Evolutionary conservation across 2,888 invertebrate species (phyloP).

Genomic region (Drosophila emarginata): DNA sequence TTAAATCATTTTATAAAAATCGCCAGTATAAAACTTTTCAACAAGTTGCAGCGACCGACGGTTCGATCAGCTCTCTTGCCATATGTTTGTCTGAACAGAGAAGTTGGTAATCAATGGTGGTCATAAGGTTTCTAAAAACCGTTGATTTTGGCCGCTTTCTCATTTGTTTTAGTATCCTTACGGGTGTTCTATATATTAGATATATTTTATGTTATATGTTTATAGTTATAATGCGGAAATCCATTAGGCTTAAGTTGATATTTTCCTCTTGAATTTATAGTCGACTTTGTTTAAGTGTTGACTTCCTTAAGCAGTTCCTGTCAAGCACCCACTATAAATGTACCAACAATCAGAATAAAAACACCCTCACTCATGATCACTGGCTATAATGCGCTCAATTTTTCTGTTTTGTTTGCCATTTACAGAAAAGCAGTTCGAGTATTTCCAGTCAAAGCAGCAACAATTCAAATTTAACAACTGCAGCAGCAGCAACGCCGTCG

Average conservation of each 20-base stretch:
- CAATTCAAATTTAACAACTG: slow-evolving; percentile 75
- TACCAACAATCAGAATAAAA: slow-evolving; percentile 31
- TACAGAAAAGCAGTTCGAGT: slow-evolving; percentile 81
- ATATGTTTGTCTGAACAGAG: too few relatives aligned
- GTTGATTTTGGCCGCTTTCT: too few relatives aligned
- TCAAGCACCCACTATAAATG: slow-evolving; percentile 52
- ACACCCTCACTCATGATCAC: slow-evolving; percentile 41
- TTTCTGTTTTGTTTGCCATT: slow-evolving; percentile 55
- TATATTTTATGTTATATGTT: neutral
- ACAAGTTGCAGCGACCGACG: too few relatives aligned
- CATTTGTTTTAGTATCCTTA: too few relatives aligned
- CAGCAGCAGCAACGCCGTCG: slow-evolving; percentile 50
- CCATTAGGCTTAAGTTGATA: slow-evolving; percentile 19
- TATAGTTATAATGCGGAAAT: slow-evolving; percentile 32
- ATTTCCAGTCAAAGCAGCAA: slow-evolving; percentile 80
- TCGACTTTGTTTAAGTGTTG: slow-evolving; percentile 18
- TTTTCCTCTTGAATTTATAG: slow-evolving; percentile 12
- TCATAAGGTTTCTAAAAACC: too few relatives aligned
- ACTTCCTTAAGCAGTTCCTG: slow-evolving; percentile 54
- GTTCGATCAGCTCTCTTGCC: too few relatives aligned
- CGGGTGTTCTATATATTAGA: neutral
- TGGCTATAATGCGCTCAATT: slow-evolving; percentile 23
- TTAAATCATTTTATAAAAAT: too few relatives aligned
- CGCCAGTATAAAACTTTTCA: too few relatives aligned
- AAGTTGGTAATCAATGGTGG: too few relatives aligned